These are phyloP conservation scores for Athene noctua DNA, from an alignment of 2,113 vertebrate species.

Conservation along the genomic window DNA sequence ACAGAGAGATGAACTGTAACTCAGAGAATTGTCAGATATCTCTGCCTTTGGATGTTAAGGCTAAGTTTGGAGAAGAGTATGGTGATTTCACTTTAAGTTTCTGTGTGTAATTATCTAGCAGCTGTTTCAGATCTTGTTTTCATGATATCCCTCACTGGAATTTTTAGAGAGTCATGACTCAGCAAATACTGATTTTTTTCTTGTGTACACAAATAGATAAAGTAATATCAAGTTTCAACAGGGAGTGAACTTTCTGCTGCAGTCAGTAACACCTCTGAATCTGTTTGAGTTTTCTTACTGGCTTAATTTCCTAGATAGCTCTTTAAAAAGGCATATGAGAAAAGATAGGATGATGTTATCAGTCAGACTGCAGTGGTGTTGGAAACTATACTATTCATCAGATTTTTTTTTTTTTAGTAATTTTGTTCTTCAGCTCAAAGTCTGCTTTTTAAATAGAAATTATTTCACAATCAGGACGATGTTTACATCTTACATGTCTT, in stretches of 20 bases:
- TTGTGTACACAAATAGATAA: not conserved
- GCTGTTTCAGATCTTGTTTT: not conserved
- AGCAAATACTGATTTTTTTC: not conserved
- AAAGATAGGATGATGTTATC: not conserved
- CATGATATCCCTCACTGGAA: not conserved
- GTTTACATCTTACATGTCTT: not conserved
- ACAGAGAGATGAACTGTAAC: not conserved
- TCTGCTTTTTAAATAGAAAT: not conserved
- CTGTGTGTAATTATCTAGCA: not conserved
- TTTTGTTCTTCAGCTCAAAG: not conserved
- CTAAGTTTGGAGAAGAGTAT: not conserved
- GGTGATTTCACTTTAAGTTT: not conserved
- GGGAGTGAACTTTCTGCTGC: not conserved
- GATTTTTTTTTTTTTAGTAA: not conserved
- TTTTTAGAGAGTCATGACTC: not conserved
- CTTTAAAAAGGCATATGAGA: accelerated
- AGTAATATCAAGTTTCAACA: not conserved
- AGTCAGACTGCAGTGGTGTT: not conserved
- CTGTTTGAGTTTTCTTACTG: not conserved
- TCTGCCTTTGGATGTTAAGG: not conserved
- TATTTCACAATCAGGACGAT: not conserved
- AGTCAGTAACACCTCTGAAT: not conserved
- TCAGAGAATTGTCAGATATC: not conserved
- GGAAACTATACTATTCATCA: not conserved
- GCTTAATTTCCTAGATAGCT: not conserved